phyloP scores from a whole-genome alignment of 1,140 invertebrate genomes.

The Drosophila baimaii region DNA sequence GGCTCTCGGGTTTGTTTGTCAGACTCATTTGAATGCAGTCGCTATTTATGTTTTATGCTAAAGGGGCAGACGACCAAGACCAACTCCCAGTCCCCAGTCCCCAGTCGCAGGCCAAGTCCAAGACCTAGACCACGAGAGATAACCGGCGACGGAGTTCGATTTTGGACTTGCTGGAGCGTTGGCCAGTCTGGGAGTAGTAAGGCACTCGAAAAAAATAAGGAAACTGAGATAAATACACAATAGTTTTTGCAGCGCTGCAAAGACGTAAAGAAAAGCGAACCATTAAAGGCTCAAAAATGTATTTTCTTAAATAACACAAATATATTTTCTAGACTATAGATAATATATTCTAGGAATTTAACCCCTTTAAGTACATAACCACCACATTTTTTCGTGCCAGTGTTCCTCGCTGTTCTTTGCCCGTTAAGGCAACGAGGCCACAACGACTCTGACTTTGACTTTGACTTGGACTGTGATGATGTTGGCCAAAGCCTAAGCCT shows the following conservation, averaged over 20 bases:
- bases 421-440: slow-evolving; percentile 48
- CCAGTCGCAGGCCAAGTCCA: not conserved
- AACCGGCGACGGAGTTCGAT: slow-evolving; percentile 11
- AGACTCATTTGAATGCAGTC: slow-evolving; percentile 80
- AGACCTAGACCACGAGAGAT: slow-evolving; percentile 3
- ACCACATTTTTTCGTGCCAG: not conserved
- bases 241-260: too few species aligned
- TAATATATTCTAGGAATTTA: too few species aligned
- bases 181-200: slow-evolving; percentile 2
- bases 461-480: slow-evolving; percentile 29
- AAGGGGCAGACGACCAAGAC: slow-evolving; percentile 56
- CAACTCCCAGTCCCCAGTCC: not conserved
- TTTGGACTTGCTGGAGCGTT: slow-evolving; percentile 14
- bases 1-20: slow-evolving; percentile 67
- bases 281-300: too few species aligned
- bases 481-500: slow-evolving; percentile 27
- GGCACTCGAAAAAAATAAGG: not conserved
- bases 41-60: slow-evolving; percentile 83
- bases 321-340: too few species aligned
- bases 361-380: not conserved
- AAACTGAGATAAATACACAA: not conserved
- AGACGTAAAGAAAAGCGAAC: too few species aligned
- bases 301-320: too few species aligned
- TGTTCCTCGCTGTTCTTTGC: slow-evolving; percentile 8
- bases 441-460: slow-evolving; percentile 35